Evolutionary conservation across 1,140 invertebrate genomes (phyloP), one percentile per base, ranked within the genome.

Genomic region (Drosophila insularis): DNA sequence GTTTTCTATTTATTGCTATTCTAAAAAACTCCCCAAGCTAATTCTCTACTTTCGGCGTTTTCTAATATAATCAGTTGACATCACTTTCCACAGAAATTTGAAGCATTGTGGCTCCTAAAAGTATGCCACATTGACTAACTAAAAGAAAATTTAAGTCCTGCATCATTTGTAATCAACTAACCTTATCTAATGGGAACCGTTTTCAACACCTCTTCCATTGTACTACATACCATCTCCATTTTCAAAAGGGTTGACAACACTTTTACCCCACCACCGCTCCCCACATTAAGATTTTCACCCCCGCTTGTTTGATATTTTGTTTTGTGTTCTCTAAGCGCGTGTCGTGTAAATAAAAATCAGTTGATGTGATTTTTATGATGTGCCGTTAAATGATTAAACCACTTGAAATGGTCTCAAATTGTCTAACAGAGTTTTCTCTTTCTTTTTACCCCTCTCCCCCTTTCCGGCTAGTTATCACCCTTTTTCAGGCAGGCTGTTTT

Each of bases 361-460:
- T 89, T 89, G 80, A 89, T 89, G 74, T 61, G 85, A 89, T 89
- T 89, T 89, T 89, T 89, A 89, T 85, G 85, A 89, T 89, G 85
- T 78, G 85, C n/a, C 86, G 80, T 89, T 89, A 89, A 89, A 89
- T 89, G 85, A 89, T 89, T 89, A 89, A 85, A 85, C 81, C 85
- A 89, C 85, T 89, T 90, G 85, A 89, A 84, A 87, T 84, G 84
- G 84, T 84, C 63, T 87, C 84, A 89, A 87, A 87, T 87, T 89
- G 84, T 74, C 84, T 21, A 14, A 8, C 8, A 73, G 75, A 81
- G 59, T 37, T 43, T 50, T 61, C 35, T 19, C 19, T 7, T 31
- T 50, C 39, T 14, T 23, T 50, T 62, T 40, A 5, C 4, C 27
- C 27, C 14, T 62, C 59, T 63, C 59, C 63, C 79, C 55, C 37